phyloP scores from a whole-genome alignment of 2,113 vertebrate species.

The Microcebus murinus region DNA sequence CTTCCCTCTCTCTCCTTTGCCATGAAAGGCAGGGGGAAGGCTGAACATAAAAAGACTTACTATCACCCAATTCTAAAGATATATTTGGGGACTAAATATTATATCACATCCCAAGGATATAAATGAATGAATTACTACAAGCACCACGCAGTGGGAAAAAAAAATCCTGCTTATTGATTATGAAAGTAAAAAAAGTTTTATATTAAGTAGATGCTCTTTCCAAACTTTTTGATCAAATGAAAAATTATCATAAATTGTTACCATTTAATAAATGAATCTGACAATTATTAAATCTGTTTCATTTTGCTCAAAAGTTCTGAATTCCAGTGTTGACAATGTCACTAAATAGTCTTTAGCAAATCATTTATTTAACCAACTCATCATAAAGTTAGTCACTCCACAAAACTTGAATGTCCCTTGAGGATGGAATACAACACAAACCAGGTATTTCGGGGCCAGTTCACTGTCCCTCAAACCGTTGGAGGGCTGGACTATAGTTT shows the following conservation, averaged over 20 bases:
- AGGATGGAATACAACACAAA: background rate
- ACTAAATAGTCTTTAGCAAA: slow-evolving; percentile 4
- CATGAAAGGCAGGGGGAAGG: background rate
- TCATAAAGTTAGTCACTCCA: background rate
- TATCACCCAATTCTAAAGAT: background rate
- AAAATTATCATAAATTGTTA: slow-evolving; percentile 38
- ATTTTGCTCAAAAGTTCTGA: slow-evolving; percentile 7
- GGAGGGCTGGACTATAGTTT: too few species aligned
- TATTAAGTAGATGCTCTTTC: background rate
- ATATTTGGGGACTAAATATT: background rate
- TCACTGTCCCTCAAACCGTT: too few species aligned
- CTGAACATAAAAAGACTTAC: background rate
- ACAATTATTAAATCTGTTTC: background rate
- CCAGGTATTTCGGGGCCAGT: background rate
- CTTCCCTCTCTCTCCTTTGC: background rate
- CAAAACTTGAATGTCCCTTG: background rate
- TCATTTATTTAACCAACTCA: slow-evolving; percentile 7
- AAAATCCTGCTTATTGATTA: background rate
- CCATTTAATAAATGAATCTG: background rate
- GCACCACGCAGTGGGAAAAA: background rate
- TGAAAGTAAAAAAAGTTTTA: background rate
- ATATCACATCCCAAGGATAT: background rate
- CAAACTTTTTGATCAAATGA: background rate
- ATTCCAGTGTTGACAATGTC: background rate
- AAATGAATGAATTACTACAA: background rate